Evolutionary conservation across 2,113 vertebrate genomes (phyloP).

Genomic region (Chloropsis hardwickii): DNA sequence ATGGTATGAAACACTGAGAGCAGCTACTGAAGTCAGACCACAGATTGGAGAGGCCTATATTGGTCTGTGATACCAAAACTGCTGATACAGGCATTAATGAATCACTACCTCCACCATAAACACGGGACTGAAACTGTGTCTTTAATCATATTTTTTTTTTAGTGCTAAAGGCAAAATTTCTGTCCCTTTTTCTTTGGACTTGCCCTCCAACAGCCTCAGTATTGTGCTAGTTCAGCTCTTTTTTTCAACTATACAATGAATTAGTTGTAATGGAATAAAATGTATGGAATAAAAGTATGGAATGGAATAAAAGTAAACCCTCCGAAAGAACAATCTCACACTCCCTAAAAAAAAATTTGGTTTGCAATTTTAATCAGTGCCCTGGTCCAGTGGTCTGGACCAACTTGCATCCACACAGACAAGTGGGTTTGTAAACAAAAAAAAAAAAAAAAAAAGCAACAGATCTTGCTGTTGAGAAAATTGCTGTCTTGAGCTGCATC

Average conservation of each 20-base stretch:
- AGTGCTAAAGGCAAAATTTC: not conserved
- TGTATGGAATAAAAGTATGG: too few species aligned
- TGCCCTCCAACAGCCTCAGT: not conserved
- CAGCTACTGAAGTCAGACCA: not conserved
- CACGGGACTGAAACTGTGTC: not conserved
- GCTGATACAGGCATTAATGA: not conserved
- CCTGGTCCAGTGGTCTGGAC: not conserved
- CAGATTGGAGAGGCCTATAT: not conserved
- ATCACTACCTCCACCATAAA: not conserved
- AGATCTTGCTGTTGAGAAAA: not conserved
- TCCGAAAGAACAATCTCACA: not conserved
- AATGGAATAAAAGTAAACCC: not conserved
- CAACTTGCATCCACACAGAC: not conserved
- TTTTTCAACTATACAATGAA: not conserved
- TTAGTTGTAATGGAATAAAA: not conserved
- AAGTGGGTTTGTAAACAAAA: not conserved
- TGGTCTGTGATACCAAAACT: not conserved
- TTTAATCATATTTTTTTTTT: not conserved
- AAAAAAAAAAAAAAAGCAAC: not conserved
- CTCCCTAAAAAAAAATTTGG: not conserved
- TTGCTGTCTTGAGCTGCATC: not conserved
- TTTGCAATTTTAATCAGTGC: not conserved
- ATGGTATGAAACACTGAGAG: not conserved
- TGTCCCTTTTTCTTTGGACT: not conserved
- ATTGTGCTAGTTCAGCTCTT: not conserved